Evolutionary conservation across 2,113 vertebrate genomes (phyloP).

Genomic region (Ophthalmolycus amberensis): DNA sequence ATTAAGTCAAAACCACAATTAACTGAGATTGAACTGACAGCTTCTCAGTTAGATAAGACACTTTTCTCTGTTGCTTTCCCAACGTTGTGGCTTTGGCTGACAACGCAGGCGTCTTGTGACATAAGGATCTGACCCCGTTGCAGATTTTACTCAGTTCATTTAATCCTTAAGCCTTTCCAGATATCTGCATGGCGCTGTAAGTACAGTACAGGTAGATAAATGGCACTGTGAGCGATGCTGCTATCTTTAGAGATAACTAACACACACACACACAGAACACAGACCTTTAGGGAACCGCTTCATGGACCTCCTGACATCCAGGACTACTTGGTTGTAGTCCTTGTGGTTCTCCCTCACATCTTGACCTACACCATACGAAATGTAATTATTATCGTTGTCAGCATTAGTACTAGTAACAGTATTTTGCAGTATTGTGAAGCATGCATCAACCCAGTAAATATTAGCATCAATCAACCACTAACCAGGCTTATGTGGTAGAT

Average conservation of each 20-base stretch:
- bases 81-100: background rate
- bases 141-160: conserved; percentile 31
- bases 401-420: background rate
- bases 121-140: background rate
- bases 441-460: background rate
- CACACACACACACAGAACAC: background rate
- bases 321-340: conserved; percentile 86
- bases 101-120: background rate
- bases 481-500: conserved; percentile 82
- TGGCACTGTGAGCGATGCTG: background rate
- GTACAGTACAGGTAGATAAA: conserved; percentile 26
- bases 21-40: background rate
- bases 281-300: conserved; percentile 86
- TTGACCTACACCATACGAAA: conserved; percentile 67
- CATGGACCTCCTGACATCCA: conserved; percentile 87
- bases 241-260: conserved; percentile 12
- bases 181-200: conserved; percentile 10
- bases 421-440: background rate
- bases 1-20: background rate
- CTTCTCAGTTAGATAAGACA: background rate
- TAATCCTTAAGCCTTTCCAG: conserved; percentile 31
- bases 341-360: conserved; percentile 82
- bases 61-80: background rate
- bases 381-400: background rate
- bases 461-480: conserved; percentile 16